Percentiles rank a stretch among this genome's conserved stretches.
These are phyloP conservation scores for Hafferia zeledoni DNA, from an alignment of 2,797 vertebrate species.

Conservation along the genomic window DNA sequence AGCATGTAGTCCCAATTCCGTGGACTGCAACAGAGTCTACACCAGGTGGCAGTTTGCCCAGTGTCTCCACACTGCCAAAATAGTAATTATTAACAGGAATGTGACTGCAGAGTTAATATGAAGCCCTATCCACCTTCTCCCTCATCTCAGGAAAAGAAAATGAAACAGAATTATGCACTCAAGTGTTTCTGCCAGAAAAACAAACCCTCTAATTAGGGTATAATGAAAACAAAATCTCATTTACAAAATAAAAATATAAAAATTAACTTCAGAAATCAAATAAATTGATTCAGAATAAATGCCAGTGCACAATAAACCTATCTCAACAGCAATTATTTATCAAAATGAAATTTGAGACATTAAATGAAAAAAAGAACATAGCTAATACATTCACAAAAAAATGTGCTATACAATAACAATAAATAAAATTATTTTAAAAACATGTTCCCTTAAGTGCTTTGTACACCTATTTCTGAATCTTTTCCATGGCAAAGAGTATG, in stretches of 20 bases:
- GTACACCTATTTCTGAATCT: conserved; percentile 57
- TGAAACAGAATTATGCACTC: conserved; percentile 65
- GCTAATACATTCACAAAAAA: conserved; percentile 63
- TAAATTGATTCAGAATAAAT: conserved; percentile 59
- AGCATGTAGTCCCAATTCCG: not conserved
- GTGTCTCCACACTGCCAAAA: not conserved
- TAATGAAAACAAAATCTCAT: conserved; percentile 51
- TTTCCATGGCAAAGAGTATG: conserved; percentile 70
- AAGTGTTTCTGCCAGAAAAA: conserved; percentile 47
- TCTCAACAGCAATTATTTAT: conserved; percentile 52
- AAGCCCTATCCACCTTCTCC: not conserved
- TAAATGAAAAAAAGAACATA: conserved; percentile 51
- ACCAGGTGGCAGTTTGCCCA: not conserved
- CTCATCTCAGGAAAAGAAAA: not conserved
- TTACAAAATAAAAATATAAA: conserved; percentile 73
- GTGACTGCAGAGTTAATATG: not conserved
- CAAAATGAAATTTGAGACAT: conserved; percentile 66
- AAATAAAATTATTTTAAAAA: conserved; percentile 70
- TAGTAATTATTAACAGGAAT: not conserved
- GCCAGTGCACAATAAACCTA: conserved; percentile 56
- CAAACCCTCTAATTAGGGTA: conserved; percentile 68
- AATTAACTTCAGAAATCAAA: conserved; percentile 73
- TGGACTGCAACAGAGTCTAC: not conserved
- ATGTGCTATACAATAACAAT: conserved; percentile 70
- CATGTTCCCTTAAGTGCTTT: conserved; percentile 74